A percentile compares a stretch with the other conserved stretches of the same genome.
These are phyloP conservation scores for Arge pagana DNA, from an alignment of 2,888 invertebrate species.

Conservation along the genomic window DNA sequence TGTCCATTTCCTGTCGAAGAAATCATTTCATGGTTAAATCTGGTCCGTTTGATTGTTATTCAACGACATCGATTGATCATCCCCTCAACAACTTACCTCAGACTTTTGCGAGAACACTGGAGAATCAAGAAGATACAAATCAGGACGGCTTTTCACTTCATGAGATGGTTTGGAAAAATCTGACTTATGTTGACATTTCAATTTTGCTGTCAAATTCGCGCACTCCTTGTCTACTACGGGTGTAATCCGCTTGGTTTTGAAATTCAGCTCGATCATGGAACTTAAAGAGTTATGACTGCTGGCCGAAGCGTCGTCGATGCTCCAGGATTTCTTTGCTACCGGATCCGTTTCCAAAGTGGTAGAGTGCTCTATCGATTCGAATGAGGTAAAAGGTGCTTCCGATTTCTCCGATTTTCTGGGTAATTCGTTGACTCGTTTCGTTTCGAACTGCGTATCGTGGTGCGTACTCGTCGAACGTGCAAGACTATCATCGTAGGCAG, in stretches of 20 bases:
- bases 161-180: not conserved
- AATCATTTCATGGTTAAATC: no score
- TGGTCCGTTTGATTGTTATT: no score
- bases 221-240: not conserved
- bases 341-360: not conserved
- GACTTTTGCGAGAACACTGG: conserved; percentile 48
- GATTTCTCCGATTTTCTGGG: not conserved
- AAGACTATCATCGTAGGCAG: not conserved
- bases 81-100: conserved; percentile 34
- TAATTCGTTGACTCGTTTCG: not conserved
- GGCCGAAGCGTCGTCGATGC: not conserved
- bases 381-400: not conserved
- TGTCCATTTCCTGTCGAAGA: conserved; percentile 15
- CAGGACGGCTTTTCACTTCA: conserved; percentile 32
- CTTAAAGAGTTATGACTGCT: conserved; percentile 9
- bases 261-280: conserved; percentile 13
- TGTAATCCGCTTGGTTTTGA: not conserved
- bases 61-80: no score
- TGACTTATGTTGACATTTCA: not conserved
- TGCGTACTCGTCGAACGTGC: not conserved
- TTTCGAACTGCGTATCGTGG: not conserved
- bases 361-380: not conserved
- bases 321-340: not conserved
- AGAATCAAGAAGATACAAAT: conserved; percentile 49
- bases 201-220: not conserved